A percentile compares a stretch with the other conserved stretches of the same genome.
Evolutionary conservation across 2,113 vertebrate genomes (phyloP).

Genomic region (Malurus cyaneus): DNA sequence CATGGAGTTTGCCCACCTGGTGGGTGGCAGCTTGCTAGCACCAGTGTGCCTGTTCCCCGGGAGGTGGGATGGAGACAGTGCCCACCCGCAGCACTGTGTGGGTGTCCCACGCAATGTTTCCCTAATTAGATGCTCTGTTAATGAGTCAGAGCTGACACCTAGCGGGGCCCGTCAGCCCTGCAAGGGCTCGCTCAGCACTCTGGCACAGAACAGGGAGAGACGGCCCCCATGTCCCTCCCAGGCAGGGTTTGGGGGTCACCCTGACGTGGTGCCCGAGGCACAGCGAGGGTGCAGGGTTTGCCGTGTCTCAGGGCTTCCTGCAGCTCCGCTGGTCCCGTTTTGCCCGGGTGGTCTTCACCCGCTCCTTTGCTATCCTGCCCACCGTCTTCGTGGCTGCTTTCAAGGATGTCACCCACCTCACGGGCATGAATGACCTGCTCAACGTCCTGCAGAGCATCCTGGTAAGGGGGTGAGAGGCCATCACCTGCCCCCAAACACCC

Average conservation of each 20-base stretch:
- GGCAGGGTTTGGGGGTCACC: too few relatives aligned
- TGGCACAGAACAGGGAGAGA: background rate
- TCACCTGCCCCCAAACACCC: background rate
- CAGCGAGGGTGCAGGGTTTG: rapidly evolving
- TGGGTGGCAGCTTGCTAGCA: background rate
- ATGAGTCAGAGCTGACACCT: conserved; percentile 29
- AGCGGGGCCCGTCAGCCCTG: background rate
- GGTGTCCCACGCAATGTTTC: background rate
- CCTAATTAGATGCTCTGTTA: background rate
- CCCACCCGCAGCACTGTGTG: background rate
- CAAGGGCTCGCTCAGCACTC: background rate
- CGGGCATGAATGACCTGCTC: conserved; percentile 78
- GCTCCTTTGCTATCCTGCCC: conserved; percentile 79
- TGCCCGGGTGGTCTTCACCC: conserved; percentile 74
- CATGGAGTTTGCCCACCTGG: background rate
- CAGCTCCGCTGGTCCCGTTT: conserved; percentile 80
- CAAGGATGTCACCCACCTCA: conserved; percentile 71
- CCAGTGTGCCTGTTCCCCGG: background rate
- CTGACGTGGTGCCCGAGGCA: background rate
- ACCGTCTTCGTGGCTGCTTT: conserved; percentile 74
- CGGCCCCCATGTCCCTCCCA: rapidly evolving
- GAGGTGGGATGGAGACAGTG: background rate
- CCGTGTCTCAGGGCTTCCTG: conserved; percentile 72
- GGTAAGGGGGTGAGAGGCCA: conserved; percentile 50
- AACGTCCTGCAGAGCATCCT: conserved; percentile 81